These are phyloP conservation scores for Drosophila jambulina DNA, from an alignment of 1,140 invertebrate genomes.

Conservation along the genomic window DNA sequence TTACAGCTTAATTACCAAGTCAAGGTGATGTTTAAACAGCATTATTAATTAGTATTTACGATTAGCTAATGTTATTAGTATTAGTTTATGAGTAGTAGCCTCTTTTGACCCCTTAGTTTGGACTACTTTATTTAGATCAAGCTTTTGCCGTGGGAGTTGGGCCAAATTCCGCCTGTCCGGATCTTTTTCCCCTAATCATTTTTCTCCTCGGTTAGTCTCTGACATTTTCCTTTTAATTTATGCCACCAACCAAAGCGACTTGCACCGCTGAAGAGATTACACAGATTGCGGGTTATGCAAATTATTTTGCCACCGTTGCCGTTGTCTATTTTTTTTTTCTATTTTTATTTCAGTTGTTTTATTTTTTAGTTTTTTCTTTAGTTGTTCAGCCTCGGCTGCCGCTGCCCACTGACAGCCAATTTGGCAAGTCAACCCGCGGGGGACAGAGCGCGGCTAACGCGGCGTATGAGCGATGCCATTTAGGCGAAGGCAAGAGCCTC, in stretches of 20 bases:
- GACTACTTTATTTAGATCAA: slow-evolving; percentile 21
- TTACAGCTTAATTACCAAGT: neutral
- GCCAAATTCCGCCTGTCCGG: neutral
- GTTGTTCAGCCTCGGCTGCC: slow-evolving; percentile 11
- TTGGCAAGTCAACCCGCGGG: slow-evolving; percentile 46
- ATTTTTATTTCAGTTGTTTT: slow-evolving; percentile 9
- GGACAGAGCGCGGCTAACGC: slow-evolving; percentile 29
- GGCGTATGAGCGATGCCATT: slow-evolving; percentile 56
- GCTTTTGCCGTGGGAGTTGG: slow-evolving; percentile 31
- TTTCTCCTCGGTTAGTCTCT: slow-evolving; percentile 26
- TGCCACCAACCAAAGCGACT: slow-evolving; percentile 37
- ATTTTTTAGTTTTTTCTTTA: slow-evolving; percentile 1
- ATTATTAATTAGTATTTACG: neutral
- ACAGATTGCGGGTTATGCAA: slow-evolving; percentile 67
- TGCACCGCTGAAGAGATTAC: slow-evolving; percentile 30
- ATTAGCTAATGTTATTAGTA: neutral
- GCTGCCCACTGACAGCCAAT: slow-evolving; percentile 56
- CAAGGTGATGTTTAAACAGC: neutral
- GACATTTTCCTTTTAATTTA: slow-evolving; percentile 70
- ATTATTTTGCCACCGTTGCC: slow-evolving; percentile 61
- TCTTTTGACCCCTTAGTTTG: neutral
- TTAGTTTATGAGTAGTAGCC: too few species aligned
- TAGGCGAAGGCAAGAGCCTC: slow-evolving; percentile 5
- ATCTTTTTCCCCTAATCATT: neutral
- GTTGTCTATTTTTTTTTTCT: neutral